Evolutionary conservation across 2,113 vertebrate species (phyloP).

Genomic region (Ochotona curzoniae): DNA sequence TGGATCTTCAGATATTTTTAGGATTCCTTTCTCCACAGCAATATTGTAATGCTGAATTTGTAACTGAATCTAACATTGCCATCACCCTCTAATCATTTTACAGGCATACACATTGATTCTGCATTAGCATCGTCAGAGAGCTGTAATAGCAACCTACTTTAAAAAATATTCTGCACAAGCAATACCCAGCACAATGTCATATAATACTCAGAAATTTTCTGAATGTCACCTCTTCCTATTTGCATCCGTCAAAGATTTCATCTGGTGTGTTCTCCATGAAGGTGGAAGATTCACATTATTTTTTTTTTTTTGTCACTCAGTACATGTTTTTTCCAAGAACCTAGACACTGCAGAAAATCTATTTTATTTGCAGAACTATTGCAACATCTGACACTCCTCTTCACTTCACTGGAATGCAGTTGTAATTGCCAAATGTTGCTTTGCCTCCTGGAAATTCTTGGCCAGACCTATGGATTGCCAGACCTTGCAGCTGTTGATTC

Average conservation of each 20-base stretch:
- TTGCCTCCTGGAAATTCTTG: constrained; percentile 73
- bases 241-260: constrained; percentile 23
- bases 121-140: constrained; percentile 27
- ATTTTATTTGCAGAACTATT: constrained; percentile 75
- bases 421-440: constrained; percentile 69
- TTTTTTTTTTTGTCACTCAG: constrained; percentile 51
- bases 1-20: not conserved
- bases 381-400: constrained; percentile 69
- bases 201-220: constrained; percentile 2
- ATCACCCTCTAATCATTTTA: constrained; percentile 7
- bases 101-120: not conserved
- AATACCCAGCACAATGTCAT: not conserved
- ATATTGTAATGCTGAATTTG: constrained; percentile 42
- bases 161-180: not conserved
- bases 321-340: constrained; percentile 66
- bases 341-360: constrained; percentile 66
- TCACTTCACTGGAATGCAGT: constrained; percentile 65
- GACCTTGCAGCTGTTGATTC: constrained; percentile 66
- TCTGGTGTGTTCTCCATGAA: constrained; percentile 27
- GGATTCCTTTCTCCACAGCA: not conserved
- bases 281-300: constrained; percentile 25
- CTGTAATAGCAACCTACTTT: constrained; percentile 27
- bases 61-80: not conserved
- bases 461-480: constrained; percentile 72
- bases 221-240: constrained; percentile 30